Conservation (phyloP, 2,888 invertebrate genomes). For the Criorhina ranunculi region DNA sequence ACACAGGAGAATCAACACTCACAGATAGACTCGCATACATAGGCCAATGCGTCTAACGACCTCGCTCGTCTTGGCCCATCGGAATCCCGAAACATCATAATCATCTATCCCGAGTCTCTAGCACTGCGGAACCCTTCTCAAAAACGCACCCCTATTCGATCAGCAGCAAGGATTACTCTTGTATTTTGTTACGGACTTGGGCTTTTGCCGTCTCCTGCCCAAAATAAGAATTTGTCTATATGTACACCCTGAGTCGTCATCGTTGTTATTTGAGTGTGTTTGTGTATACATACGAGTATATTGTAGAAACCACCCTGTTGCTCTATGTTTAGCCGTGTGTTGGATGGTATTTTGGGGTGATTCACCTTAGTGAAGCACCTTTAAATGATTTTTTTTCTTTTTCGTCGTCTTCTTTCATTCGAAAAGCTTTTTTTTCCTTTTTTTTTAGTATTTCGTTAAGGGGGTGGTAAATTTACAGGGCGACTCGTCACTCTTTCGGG, state of each 20-base stretch:
- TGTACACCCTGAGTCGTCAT: neutral
- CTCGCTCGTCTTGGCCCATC: constrained; percentile 25
- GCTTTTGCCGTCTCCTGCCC: constrained; percentile 34
- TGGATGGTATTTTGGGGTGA: constrained; percentile 50
- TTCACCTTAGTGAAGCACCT: constrained; percentile 53
- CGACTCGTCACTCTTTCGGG: constrained; percentile 47
- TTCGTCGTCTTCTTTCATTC: neutral
- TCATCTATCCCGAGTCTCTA: constrained; percentile 52
- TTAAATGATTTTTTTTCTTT: constrained; percentile 43
- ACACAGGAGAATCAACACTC: neutral
- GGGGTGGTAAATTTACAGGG: constrained; percentile 25
- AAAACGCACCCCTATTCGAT: constrained; percentile 37
- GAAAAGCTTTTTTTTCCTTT: constrained; percentile 25
- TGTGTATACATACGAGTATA: no score
- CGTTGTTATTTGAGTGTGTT: neutral
- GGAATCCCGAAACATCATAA: constrained; percentile 65
- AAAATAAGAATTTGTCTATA: constrained; percentile 13
- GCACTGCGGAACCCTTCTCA: constrained; percentile 34
- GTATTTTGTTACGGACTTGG: constrained; percentile 30
- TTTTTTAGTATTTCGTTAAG: constrained; percentile 14
- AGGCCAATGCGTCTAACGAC: constrained; percentile 61
- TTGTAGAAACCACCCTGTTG: constrained; percentile 49
- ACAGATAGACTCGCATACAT: constrained; percentile 16
- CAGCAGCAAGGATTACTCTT: constrained; percentile 32
- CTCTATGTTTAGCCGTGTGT: constrained; percentile 25